Evolutionary conservation across 2,113 vertebrate genomes (phyloP), one percentile per base, ranked within the genome.

Genomic region (Perccottus glenii): DNA sequence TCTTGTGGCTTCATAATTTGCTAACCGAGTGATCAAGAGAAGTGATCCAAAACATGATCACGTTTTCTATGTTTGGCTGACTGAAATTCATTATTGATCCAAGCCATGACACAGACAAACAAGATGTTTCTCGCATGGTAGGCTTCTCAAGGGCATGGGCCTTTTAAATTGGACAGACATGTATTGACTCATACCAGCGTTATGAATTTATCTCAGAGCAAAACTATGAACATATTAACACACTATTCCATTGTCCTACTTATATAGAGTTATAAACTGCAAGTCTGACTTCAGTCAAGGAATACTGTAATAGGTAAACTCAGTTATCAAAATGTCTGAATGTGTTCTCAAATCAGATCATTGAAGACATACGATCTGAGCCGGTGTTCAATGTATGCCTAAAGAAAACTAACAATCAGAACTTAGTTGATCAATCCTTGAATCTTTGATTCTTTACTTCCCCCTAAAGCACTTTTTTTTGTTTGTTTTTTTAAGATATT

Each of bases 1-100:
- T 67, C 64, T 52, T 48, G 48, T 12, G 38, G 77, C 58, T 78
- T 81, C 63, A 77, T 77, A 80, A 86, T 85, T 85, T 75, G 73
- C 72, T 32, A 47, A 12, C 35, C 71, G 69, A 69, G 55, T 75
- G 77, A 87, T 80, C 72, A 75, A 61, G 77, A 66, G 59, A 82
- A 78, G 70, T 57, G 69, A 86, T 78, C 70, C 67, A 44, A 81
- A 75, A 77, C 67, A 48, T 79, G 9, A 76, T 78, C 47, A 40
- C 5, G 12, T 70, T 75, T 74, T 68, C 19, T 35, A 73, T 8
- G 6, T 78, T 49, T 5, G 10, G 57, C 11, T 3, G 6, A 52
- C 59, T 58, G 42, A 50, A 86, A 80, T 74, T 73, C 70, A 47
- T 4, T 63, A 87, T 85, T 2, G 68, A 84, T 78, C 57, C n/a